Evolutionary conservation across 1,140 invertebrate genomes (phyloP), one percentile per base, ranked within the genome.

Genomic region (Drosophila fuyamai): DNA sequence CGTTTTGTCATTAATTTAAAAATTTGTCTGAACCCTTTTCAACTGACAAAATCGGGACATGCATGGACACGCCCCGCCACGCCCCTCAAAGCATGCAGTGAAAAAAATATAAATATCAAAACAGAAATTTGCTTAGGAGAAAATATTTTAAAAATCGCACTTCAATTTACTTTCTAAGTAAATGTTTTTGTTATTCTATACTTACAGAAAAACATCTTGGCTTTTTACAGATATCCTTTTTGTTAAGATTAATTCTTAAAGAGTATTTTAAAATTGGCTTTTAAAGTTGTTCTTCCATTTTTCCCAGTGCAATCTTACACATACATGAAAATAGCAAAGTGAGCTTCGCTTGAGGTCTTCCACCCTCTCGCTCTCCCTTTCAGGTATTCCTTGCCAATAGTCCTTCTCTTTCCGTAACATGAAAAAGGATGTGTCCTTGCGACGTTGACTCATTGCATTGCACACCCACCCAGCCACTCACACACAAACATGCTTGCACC

Each of bases 1-100:
- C 58, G 75, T 72, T 76, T 86, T 86, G 55, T 86, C 82, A 86
- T 86, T 86, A 86, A 81, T 86, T 79, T 86, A 81, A 79, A 81
- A 76, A 86, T 81, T 79, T 81, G 75, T 76, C 79, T 61, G 76
- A 79, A 86, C 83, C 82, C 83, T 86, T 86, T 81, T 81, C 82
- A 85, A 79, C 82, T 81, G 82, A 75, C 82, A 86, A 86, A 78
- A 85, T 77, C 67, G 72, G 44, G 44, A 78, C 61, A 79, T 55
- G 43, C 47, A 48, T 27, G 50, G 10, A 36, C 32, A 41, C 23
- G 44, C 35, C 58, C 58, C 41, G 40, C 16, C 32, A 50, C 44
- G 29, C 65, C 61, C 36, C 14, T 36, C 57, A 59, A 76, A 27
- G 12, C 36, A 5, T 32, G 36, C n/a, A 66, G 18, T 29, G 27